Evolutionary conservation across 2,888 invertebrate genomes (phyloP).

Genomic region (Cordilura impudica): DNA sequence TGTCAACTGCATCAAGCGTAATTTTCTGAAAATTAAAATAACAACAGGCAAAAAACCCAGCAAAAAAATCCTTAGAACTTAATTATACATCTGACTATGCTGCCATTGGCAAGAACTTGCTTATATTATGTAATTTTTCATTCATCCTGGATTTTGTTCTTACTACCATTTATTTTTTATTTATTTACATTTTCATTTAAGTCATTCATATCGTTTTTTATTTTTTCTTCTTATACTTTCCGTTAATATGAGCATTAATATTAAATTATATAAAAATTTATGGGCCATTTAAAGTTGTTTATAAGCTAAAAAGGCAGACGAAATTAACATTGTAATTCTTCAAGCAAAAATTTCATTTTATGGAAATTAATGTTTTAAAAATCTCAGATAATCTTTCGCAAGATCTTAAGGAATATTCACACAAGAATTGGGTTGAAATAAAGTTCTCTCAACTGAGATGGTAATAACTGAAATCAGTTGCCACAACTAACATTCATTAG

Average conservation of each 20-base stretch:
- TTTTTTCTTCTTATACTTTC: neutral
- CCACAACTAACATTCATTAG: too few species aligned
- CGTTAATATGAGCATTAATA: conserved; percentile 2
- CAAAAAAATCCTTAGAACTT: conserved; percentile 4
- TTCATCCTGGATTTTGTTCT: neutral
- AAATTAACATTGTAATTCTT: conserved; percentile 7
- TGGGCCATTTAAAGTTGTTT: neutral
- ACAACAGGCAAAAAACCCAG: neutral
- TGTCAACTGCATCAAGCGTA: conserved; percentile 15
- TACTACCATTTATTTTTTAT: neutral
- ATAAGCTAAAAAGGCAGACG: neutral
- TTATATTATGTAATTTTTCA: neutral
- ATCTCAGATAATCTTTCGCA: too few species aligned
- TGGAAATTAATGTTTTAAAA: neutral
- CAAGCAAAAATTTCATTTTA: conserved; percentile 1
- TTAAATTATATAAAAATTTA: conserved; percentile 16
- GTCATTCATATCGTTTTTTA: neutral
- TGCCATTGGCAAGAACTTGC: neutral
- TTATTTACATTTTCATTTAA: neutral
- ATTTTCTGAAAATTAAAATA: conserved; percentile 18
- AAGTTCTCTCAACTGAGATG: too few species aligned
- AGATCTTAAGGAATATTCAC: too few species aligned
- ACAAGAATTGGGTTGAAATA: too few species aligned
- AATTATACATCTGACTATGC: neutral
- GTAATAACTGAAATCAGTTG: too few species aligned